Percentiles rank a stretch among this genome's conserved stretches.
Evolutionary conservation across 2,888 invertebrate genomes (phyloP).

Genomic region (Drosophila subquinaria): DNA sequence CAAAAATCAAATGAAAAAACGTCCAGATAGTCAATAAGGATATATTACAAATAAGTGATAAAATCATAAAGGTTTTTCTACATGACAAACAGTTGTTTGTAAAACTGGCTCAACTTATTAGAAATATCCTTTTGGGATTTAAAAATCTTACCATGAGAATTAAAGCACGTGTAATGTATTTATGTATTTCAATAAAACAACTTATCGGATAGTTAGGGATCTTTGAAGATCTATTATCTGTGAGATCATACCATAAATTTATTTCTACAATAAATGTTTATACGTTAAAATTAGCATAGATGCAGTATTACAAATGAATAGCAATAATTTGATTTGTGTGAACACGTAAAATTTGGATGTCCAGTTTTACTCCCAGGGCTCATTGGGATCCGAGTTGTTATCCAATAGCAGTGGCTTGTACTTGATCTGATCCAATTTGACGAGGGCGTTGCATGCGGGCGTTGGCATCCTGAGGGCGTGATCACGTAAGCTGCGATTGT

Average conservation of each 20-base stretch:
- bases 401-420: conserved; percentile 25
- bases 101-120: too few relatives aligned
- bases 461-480: conserved; percentile 62
- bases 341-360: conserved; percentile 19
- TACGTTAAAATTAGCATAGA: background rate
- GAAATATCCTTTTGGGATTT: background rate
- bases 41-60: background rate
- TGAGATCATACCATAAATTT: conserved; percentile 12
- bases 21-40: too few relatives aligned
- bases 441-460: conserved; percentile 60
- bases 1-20: too few relatives aligned
- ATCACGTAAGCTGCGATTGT: conserved; percentile 50
- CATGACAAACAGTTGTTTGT: background rate
- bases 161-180: too few relatives aligned
- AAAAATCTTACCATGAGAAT: background rate
- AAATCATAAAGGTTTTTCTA: background rate
- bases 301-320: background rate
- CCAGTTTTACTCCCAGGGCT: background rate
- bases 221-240: background rate
- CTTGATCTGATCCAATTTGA: conserved; percentile 35
- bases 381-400: conserved; percentile 18
- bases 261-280: background rate
- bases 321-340: background rate
- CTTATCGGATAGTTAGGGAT: background rate
- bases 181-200: conserved; percentile 8